Base-by-base conservation (phyloP, 2,113 vertebrate genomes). In the Carlito syrichta region DNA sequence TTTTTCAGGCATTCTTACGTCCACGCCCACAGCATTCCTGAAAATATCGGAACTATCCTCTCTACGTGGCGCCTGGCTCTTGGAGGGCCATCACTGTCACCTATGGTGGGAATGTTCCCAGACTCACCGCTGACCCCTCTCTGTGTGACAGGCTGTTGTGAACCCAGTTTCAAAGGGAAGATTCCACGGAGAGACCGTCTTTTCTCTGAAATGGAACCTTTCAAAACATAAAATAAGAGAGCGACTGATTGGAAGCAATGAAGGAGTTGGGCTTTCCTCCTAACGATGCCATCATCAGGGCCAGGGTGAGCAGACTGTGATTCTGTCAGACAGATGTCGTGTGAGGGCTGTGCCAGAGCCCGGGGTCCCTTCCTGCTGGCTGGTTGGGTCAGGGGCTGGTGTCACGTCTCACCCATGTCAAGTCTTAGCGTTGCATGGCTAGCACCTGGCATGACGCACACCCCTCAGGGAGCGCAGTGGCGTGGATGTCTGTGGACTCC, bases 131-230 rank as follows among this genome's bases (percentile, higher is more conserved):
- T 96, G 96, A 97, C 86, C 91, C 63, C 25, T 77, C 73, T 95
- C 30, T 60, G 30, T 54, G 45, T 93, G 95, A 96, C 92, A 69
- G 69, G 58, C 86, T 84, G 62, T 96, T 88, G 96, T 77, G 93
- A 83, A 63, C 86, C 87, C 35, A 30, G 86, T 93, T 96, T 95
- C 94, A 91, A 97, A 96, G 86, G 93, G 84, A 89, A 94, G 83
- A 86, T 93, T 96, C 58, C 89, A 35, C 63, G 86, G 94, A 71
- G n/a, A 93, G 78, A 86, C 50, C 79, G 74, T 19, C 73, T 97
- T 96, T 96, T 54, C 86, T 92, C 84, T 96, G 82, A 95, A 96
- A 91, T 85, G 89, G 69, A 56, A 94, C 62, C 76, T 97, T 96
- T 97, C 73, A 93, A 95, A 96, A 96, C 81, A 86, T 62, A 95